Conservation (phyloP, 2,797 vertebrate species). For the Psittacula derbiana region DNA sequence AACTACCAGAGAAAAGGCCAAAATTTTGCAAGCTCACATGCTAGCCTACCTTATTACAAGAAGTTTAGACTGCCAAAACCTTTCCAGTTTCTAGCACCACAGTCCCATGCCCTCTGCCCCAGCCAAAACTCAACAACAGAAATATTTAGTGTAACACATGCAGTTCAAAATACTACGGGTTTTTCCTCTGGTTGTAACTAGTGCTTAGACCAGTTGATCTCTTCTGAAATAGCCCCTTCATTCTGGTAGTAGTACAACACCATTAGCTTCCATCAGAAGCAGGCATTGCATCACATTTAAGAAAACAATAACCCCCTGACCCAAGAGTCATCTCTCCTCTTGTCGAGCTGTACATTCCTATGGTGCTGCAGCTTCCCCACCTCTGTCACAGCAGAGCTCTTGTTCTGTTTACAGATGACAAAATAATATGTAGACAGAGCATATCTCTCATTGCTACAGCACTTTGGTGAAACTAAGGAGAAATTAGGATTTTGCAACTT, state of each 20-base stretch:
- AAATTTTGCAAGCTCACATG: accelerated
- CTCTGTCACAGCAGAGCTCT: not conserved
- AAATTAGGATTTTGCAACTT: not conserved
- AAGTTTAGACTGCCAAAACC: not conserved
- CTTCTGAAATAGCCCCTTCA: not conserved
- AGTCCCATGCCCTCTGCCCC: not conserved
- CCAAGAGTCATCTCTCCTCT: not conserved
- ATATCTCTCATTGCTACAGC: not conserved
- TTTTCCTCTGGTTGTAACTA: not conserved
- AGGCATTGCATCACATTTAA: not conserved
- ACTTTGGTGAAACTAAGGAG: not conserved
- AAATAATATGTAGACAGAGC: not conserved
- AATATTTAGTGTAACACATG: not conserved
- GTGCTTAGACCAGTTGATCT: too few species aligned
- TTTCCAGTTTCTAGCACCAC: not conserved
- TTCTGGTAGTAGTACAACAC: not conserved
- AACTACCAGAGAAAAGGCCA: not conserved
- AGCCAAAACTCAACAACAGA: not conserved
- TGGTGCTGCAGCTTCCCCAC: not conserved
- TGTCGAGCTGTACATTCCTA: not conserved
- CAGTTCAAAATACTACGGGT: accelerated
- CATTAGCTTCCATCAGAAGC: not conserved
- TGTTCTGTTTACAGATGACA: not conserved
- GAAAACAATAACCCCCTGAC: not conserved
- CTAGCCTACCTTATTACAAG: not conserved